phyloP scores from a whole-genome alignment of 2,797 vertebrate genomes.

The Spinus pinus region DNA sequence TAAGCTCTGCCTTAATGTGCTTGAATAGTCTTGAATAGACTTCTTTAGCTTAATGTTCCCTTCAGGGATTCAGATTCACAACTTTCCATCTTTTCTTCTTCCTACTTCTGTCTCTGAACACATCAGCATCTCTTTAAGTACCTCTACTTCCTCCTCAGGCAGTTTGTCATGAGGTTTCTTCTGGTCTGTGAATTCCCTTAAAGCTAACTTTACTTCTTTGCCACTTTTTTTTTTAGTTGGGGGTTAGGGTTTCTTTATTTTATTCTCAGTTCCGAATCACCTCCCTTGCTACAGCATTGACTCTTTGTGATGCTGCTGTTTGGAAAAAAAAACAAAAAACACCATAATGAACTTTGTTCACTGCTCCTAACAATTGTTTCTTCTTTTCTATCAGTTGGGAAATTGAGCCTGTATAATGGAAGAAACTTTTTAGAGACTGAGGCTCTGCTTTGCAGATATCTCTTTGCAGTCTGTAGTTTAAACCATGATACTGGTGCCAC shows the following conservation, averaged over 20 bases:
- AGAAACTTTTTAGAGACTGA: neutral
- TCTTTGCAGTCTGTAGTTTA: neutral
- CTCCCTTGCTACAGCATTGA: neutral
- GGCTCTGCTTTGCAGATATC: neutral
- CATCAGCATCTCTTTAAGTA: slow-evolving; percentile 38
- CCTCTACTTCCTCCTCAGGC: slow-evolving; percentile 4
- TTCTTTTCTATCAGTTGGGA: neutral
- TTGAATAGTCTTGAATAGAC: slow-evolving; percentile 53
- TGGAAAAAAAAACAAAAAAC: neutral
- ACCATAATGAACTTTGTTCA: neutral
- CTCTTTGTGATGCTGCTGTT: neutral
- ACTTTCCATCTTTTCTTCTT: slow-evolving; percentile 49
- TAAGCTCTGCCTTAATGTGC: slow-evolving; percentile 37
- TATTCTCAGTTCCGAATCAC: fast-evolving
- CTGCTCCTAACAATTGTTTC: neutral
- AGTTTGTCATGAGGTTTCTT: slow-evolving; percentile 34
- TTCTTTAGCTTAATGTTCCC: slow-evolving; percentile 59
- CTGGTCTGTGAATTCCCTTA: neutral
- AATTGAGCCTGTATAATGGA: neutral
- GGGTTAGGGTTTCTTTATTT: neutral
- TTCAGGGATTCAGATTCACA: slow-evolving; percentile 46
- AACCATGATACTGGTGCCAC: neutral
- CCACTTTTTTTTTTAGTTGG: neutral
- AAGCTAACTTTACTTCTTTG: neutral
- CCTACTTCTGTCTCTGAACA: slow-evolving; percentile 44